phyloP scores from a whole-genome alignment of 1,140 invertebrate species.

The Telenomus remus region DNA sequence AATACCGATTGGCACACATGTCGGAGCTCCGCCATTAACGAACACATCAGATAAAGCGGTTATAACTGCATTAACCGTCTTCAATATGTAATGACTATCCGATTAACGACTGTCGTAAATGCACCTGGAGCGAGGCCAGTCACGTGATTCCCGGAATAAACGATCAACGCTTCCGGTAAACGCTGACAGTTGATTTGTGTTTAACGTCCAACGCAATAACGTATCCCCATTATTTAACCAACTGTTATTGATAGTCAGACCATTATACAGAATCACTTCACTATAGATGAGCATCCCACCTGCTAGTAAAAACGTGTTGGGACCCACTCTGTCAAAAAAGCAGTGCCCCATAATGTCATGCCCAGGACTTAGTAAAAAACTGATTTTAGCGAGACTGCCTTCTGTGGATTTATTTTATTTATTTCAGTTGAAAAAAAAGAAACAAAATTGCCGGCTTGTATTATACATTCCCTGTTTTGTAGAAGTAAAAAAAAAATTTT shows the following conservation, averaged over 20 bases:
- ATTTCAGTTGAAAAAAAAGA: too few relatives aligned
- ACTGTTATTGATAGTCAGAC: constrained; percentile 14
- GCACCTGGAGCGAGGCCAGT: constrained; percentile 47
- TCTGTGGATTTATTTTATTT: too few relatives aligned
- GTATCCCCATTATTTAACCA: constrained; percentile 21
- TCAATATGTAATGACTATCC: constrained; percentile 56
- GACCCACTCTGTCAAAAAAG: too few relatives aligned
- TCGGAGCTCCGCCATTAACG: constrained; percentile 49
- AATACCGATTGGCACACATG: constrained; percentile 57
- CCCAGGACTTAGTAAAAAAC: too few relatives aligned
- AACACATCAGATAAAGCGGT: constrained; percentile 56
- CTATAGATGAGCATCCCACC: neutral
- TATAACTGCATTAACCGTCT: constrained; percentile 59
- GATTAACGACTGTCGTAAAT: constrained; percentile 59
- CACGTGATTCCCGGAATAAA: constrained; percentile 57
- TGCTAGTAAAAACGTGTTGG: too few relatives aligned
- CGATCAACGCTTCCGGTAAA: constrained; percentile 55
- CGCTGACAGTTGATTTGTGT: constrained; percentile 49
- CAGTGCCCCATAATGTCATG: too few relatives aligned
- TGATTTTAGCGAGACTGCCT: too few relatives aligned
- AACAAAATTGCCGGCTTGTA: too few relatives aligned
- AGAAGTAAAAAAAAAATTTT: too few relatives aligned
- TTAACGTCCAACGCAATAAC: constrained; percentile 38
- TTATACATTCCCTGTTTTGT: too few relatives aligned
- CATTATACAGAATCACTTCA: constrained; percentile 20